Evolutionary conservation across 2,888 invertebrate genomes (phyloP).

Genomic region (Lasioglossum vierecki): DNA sequence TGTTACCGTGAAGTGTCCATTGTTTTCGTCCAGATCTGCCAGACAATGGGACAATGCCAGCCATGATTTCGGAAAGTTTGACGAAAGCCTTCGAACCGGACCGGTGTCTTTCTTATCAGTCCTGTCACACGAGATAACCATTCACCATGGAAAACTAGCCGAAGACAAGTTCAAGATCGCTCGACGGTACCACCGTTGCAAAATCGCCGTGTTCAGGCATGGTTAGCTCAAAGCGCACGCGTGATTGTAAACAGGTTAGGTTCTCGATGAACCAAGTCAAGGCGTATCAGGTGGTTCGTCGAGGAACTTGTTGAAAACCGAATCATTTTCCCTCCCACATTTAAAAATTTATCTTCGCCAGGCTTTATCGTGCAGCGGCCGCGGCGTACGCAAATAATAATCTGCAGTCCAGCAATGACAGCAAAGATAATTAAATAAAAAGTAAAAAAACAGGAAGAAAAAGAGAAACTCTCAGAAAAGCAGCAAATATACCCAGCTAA

Average conservation of each 20-base stretch:
- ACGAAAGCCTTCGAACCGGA: not conserved
- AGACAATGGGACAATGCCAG: conserved; percentile 86
- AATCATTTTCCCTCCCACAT: not conserved
- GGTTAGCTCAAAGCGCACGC: conserved; percentile 48
- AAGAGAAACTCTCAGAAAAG: not conserved
- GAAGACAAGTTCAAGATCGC: conserved; percentile 23
- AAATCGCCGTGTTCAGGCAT: conserved; percentile 45
- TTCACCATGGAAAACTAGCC: conserved; percentile 10
- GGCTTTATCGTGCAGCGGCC: not conserved
- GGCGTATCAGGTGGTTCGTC: not conserved
- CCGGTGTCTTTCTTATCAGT: not conserved
- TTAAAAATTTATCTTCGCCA: not conserved
- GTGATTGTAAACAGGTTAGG: conserved; percentile 45
- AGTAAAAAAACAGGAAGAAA: no score
- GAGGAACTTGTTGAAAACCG: not conserved
- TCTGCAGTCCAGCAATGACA: not conserved
- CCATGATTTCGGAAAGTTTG: conserved; percentile 81
- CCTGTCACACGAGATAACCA: not conserved
- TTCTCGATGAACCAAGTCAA: conserved; percentile 43
- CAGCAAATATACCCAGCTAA: not conserved
- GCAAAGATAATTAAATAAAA: not conserved
- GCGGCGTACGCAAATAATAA: not conserved
- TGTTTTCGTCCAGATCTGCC: conserved; percentile 89
- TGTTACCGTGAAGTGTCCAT: conserved; percentile 90
- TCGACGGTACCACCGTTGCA: conserved; percentile 48